Conservation (phyloP, 2,797 vertebrate species). For the Apogon talboti region DNA sequence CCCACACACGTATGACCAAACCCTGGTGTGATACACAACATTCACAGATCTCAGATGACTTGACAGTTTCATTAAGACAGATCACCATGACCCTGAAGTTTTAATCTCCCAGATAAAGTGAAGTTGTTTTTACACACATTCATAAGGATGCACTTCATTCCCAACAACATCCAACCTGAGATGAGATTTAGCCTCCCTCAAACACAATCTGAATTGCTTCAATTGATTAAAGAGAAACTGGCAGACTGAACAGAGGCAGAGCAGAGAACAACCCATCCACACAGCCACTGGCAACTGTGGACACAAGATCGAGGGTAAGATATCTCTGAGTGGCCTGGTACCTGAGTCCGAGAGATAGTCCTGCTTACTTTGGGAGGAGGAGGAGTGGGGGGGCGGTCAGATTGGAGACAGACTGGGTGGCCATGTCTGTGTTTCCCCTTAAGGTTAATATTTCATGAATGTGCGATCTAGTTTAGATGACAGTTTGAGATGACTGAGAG, state of each 20-base stretch:
- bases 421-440: conserved; percentile 62
- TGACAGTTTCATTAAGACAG: conserved; percentile 75
- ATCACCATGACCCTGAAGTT: conserved; percentile 69
- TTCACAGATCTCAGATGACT: conserved; percentile 60
- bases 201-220: conserved; percentile 73
- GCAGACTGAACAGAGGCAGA: conserved; percentile 60
- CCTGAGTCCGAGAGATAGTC: conserved; percentile 72
- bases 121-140: conserved; percentile 63
- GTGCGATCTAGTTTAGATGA: conserved; percentile 70
- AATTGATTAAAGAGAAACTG: conserved; percentile 78
- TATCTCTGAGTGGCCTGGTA: conserved; percentile 72
- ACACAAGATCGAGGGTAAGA: conserved; percentile 77
- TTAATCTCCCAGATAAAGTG: conserved; percentile 73
- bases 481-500: conserved; percentile 69
- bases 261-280: conserved; percentile 62
- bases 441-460: conserved; percentile 74
- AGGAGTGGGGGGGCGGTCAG: conserved; percentile 13
- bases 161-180: conserved; percentile 63
- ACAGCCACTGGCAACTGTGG: conserved; percentile 71
- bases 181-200: conserved; percentile 69
- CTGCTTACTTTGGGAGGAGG: conserved; percentile 43
- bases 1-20: conserved; percentile 10
- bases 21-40: neutral
- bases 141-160: conserved; percentile 69
- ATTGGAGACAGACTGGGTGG: conserved; percentile 57